Conservation (phyloP, 2,797 vertebrate genomes). For the Apogon hyalosoma region DNA sequence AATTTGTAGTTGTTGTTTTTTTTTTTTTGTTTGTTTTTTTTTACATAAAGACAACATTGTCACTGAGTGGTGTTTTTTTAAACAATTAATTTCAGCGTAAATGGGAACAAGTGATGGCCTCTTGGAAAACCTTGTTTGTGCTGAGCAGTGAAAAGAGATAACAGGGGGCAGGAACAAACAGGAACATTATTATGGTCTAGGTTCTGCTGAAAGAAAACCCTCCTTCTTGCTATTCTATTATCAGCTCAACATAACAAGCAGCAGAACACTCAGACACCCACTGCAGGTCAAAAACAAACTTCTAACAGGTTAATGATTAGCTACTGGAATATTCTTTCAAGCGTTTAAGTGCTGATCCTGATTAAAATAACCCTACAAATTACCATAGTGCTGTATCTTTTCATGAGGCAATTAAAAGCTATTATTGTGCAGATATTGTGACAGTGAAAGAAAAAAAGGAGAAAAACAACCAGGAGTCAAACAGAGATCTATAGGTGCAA, state of each 20-base stretch:
- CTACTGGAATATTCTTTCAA: conserved; percentile 13
- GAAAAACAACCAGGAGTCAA: conserved; percentile 2
- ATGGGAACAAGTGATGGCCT: conserved; percentile 36
- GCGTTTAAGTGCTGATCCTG: conserved; percentile 7
- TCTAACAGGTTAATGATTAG: conserved; percentile 33
- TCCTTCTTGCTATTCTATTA: conserved; percentile 57
- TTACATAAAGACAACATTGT: conserved; percentile 33
- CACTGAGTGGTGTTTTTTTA: conserved; percentile 19
- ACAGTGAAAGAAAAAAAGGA: conserved; percentile 11
- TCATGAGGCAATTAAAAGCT: conserved; percentile 13
- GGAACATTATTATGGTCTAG: conserved; percentile 28
- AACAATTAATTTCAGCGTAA: conserved; percentile 38
- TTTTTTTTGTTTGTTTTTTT: too few relatives aligned
- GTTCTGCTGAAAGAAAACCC: conserved; percentile 36
- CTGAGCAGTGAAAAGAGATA: conserved; percentile 41
- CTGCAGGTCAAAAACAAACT: conserved; percentile 34
- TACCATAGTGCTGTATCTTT: not conserved
- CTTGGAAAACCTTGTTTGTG: conserved; percentile 54
- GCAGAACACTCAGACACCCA: conserved; percentile 15
- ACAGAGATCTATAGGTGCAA: conserved; percentile 31
- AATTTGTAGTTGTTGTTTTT: too few relatives aligned
- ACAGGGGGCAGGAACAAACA: conserved; percentile 44
- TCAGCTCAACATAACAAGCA: conserved; percentile 48
- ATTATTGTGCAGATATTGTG: conserved; percentile 3
- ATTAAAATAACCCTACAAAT: conserved; percentile 18